Conservation (phyloP, 2,888 invertebrate genomes). For the Pyrgus malvae region DNA sequence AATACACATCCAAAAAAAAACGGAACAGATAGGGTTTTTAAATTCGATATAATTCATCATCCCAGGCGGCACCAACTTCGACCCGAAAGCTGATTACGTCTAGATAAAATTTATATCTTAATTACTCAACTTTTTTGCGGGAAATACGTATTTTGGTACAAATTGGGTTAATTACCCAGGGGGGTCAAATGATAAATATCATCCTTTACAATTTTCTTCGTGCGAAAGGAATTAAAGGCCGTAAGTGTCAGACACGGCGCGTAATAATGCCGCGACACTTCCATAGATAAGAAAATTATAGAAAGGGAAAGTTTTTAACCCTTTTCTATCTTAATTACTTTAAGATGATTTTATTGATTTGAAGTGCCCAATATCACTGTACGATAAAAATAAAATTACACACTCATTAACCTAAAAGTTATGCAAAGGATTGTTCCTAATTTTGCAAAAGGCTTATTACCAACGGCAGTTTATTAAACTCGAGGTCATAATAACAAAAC, state of each 20-base stretch:
- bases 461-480: no score
- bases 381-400: no score
- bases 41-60: conserved; percentile 15
- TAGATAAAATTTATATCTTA: conserved; percentile 24
- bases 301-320: not conserved
- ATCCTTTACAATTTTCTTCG: conserved; percentile 61
- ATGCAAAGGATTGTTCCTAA: no score
- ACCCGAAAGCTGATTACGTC: conserved; percentile 19
- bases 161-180: conserved; percentile 34
- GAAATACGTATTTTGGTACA: conserved; percentile 19
- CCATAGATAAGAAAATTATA: not conserved
- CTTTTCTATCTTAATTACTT: no score
- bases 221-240: conserved; percentile 57
- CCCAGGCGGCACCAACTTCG: not conserved
- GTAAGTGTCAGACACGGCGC: conserved; percentile 51
- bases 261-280: conserved; percentile 45
- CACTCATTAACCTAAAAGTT: no score
- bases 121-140: conserved; percentile 25
- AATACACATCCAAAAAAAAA: not conserved
- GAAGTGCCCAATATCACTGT: no score
- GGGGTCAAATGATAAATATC: conserved; percentile 34
- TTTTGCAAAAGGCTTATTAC: no score
- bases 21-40: not conserved
- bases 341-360: no score
- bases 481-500: no score